Conservation (phyloP, 2,888 invertebrate species). For the Glaucopsyche alexis region DNA sequence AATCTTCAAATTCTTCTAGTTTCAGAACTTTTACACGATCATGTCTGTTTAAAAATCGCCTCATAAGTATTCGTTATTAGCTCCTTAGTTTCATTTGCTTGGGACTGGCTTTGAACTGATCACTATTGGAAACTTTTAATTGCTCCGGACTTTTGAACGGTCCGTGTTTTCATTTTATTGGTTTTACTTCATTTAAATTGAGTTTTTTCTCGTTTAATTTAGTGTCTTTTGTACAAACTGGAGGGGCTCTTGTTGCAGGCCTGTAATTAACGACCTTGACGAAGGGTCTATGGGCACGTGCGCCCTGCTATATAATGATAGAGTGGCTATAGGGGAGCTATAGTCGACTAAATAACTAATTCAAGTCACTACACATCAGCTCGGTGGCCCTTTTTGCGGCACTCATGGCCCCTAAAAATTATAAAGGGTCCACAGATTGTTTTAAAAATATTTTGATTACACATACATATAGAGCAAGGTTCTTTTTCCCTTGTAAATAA, state of each 20-base stretch:
- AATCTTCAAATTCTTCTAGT: background rate
- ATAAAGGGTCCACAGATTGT: conserved; percentile 55
- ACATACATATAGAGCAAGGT: conserved; percentile 3
- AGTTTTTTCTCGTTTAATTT: conserved; percentile 14
- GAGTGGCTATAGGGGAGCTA: conserved; percentile 72
- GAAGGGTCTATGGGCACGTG: conserved; percentile 73
- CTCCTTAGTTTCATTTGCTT: background rate
- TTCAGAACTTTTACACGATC: background rate
- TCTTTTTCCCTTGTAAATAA: conserved; percentile 15
- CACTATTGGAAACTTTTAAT: conserved; percentile 25
- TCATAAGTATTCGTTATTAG: conserved; percentile 12
- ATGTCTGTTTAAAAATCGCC: background rate
- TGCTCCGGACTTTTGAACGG: conserved; percentile 16
- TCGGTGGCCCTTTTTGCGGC: conserved; percentile 68
- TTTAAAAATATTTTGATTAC: conserved; percentile 59
- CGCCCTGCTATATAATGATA: conserved; percentile 72
- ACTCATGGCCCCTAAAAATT: conserved; percentile 52
- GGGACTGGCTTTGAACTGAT: background rate
- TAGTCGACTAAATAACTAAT: conserved; percentile 78
- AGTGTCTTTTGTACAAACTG: background rate
- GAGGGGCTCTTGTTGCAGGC: conserved; percentile 40
- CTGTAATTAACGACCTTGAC: conserved; percentile 74
- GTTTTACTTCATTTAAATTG: conserved; percentile 13
- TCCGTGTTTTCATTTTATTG: conserved; percentile 1
- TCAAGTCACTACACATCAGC: conserved; percentile 73